These are phyloP conservation scores for Eulemur mongoz DNA, from an alignment of 2,797 vertebrate genomes.

Conservation along the genomic window DNA sequence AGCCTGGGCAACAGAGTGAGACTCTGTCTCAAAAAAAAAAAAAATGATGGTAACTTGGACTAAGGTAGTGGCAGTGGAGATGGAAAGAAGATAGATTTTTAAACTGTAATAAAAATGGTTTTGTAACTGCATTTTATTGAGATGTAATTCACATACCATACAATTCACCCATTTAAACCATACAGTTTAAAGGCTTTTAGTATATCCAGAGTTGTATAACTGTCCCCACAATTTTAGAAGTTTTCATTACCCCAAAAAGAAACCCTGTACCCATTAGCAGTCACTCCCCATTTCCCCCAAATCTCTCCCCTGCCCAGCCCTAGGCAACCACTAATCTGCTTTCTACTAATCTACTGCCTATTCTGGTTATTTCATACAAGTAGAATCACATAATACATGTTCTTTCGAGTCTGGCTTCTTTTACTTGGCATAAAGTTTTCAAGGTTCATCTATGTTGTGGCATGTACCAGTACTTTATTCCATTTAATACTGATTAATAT, in stretches of 20 bases:
- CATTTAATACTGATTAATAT: neutral
- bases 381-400: neutral
- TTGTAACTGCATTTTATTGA: neutral
- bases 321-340: neutral
- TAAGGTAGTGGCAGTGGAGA: neutral
- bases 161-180: neutral
- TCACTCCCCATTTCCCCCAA: neutral
- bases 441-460: neutral
- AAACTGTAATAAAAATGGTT: neutral
- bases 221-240: neutral
- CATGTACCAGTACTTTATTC: conserved; percentile 12
- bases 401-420: neutral
- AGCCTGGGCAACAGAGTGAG: too few relatives aligned
- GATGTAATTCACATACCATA: neutral
- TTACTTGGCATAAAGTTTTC: conserved; percentile 1
- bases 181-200: neutral
- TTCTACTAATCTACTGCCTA: neutral
- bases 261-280: neutral
- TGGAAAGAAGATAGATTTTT: neutral
- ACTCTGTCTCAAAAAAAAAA: too few relatives aligned
- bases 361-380: conserved; percentile 38
- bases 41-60: neutral
- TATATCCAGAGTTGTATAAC: neutral
- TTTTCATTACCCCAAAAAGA: neutral
- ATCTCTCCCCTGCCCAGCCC: neutral